Evolutionary conservation across 2,113 vertebrate genomes (phyloP).

Genomic region (Pantherophis guttatus): DNA sequence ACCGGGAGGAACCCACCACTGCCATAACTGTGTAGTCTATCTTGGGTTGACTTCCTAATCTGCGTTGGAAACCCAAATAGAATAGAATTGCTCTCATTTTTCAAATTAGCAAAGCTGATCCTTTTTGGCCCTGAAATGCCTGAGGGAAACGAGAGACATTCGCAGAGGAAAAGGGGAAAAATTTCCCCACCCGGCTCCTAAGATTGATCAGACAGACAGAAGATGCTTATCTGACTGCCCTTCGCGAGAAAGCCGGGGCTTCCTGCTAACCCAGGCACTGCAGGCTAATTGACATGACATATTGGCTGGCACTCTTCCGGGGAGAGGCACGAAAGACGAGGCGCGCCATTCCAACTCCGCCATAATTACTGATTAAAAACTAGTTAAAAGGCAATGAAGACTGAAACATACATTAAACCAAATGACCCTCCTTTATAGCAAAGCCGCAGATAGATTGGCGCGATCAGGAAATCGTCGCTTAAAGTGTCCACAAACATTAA

Average conservation of each 20-base stretch:
- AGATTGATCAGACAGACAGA: constrained; percentile 1
- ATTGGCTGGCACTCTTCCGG: constrained; percentile 73
- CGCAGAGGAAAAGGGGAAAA: no score
- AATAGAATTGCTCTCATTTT: not conserved
- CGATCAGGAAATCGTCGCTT: constrained; percentile 51
- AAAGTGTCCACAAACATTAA: constrained; percentile 35
- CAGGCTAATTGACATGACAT: constrained; percentile 82
- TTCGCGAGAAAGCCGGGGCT: not conserved
- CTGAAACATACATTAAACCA: constrained; percentile 84
- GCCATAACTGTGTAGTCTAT: no score
- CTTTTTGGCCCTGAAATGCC: not conserved
- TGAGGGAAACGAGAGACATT: not conserved
- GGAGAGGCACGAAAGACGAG: constrained; percentile 64
- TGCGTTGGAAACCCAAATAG: not conserved
- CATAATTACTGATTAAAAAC: constrained; percentile 94
- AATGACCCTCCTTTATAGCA: constrained; percentile 73
- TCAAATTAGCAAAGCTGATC: not conserved
- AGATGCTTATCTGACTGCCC: constrained; percentile 37
- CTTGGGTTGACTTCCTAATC: not conserved
- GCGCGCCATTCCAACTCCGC: constrained; percentile 72
- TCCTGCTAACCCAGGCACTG: constrained; percentile 45
- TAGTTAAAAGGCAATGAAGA: constrained; percentile 87
- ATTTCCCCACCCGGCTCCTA: not conserved
- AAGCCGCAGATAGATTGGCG: constrained; percentile 48
- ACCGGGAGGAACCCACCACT: no score